Conservation (phyloP, 1,140 invertebrate species). For the Maniola jurtina region DNA sequence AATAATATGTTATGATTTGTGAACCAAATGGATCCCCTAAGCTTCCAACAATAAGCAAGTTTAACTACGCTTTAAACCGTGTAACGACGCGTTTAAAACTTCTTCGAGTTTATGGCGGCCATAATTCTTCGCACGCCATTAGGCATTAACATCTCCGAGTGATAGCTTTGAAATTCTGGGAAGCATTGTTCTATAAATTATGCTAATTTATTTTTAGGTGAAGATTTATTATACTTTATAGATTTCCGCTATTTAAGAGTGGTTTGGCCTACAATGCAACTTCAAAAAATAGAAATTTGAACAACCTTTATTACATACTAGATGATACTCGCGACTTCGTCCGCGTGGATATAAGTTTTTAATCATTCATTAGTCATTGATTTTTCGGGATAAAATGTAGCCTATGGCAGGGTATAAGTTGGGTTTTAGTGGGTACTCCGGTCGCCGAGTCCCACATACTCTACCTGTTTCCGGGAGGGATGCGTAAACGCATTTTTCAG, state of each 20-base stretch:
- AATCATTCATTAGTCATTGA: too few species aligned
- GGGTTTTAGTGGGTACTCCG: too few species aligned
- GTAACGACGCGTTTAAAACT: slow-evolving; percentile 39
- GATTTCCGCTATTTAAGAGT: not conserved
- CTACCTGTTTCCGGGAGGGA: too few species aligned
- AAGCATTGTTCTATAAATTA: slow-evolving; percentile 19
- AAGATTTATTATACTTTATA: slow-evolving; percentile 1
- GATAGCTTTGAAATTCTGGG: slow-evolving; percentile 19
- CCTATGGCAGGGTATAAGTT: too few species aligned
- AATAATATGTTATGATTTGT: not conserved
- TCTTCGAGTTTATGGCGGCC: slow-evolving; percentile 33
- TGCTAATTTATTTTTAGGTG: not conserved
- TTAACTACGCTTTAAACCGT: slow-evolving; percentile 33
- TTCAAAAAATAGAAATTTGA: too few species aligned
- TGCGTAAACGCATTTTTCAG: too few species aligned
- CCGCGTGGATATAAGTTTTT: too few species aligned
- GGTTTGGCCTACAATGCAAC: not conserved
- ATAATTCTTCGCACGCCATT: slow-evolving; percentile 37
- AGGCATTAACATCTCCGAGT: slow-evolving; percentile 24
- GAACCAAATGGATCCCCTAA: not conserved
- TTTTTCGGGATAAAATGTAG: too few species aligned
- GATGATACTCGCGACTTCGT: too few species aligned
- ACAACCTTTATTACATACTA: too few species aligned
- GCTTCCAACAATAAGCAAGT: slow-evolving; percentile 30
- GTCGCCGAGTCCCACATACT: too few species aligned